Conservation (phyloP, 2,113 vertebrate genomes). For the Marmota flaviventris region DNA sequence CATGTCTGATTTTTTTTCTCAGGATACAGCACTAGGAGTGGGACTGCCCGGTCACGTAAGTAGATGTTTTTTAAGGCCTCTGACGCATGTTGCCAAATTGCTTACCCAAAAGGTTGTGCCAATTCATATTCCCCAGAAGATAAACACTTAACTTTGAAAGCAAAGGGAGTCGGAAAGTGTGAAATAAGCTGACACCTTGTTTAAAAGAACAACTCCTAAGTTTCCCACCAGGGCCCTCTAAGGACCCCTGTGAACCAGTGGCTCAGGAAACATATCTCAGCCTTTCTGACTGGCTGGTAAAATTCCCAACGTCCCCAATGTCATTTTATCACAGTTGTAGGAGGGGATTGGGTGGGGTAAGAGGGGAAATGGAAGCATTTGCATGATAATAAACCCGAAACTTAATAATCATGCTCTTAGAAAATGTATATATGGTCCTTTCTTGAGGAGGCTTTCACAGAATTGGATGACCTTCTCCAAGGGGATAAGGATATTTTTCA, state of each 20-base stretch:
- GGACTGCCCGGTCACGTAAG: background rate
- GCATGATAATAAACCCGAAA: slow-evolving; percentile 83
- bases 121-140: slow-evolving; percentile 65
- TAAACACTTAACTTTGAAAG: slow-evolving; percentile 76
- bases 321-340: slow-evolving; percentile 75
- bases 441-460: slow-evolving; percentile 73
- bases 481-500: slow-evolving; percentile 70
- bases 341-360: slow-evolving; percentile 72
- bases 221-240: slow-evolving; percentile 44
- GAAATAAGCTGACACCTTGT: slow-evolving; percentile 74
- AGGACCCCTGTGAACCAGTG: slow-evolving; percentile 51
- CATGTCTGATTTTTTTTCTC: slow-evolving; percentile 42
- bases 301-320: slow-evolving; percentile 78
- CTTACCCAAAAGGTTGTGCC: slow-evolving; percentile 71
- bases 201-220: slow-evolving; percentile 73
- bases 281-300: slow-evolving; percentile 68
- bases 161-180: slow-evolving; percentile 71
- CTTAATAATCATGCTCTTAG: slow-evolving; percentile 78
- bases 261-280: slow-evolving; percentile 47
- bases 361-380: slow-evolving; percentile 79
- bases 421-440: slow-evolving; percentile 65
- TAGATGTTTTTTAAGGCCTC: slow-evolving; percentile 13
- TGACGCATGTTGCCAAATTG: slow-evolving; percentile 52
- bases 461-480: slow-evolving; percentile 79
- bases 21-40: background rate